A percentile compares a stretch with the other conserved stretches of the same genome.
Evolutionary conservation across 2,888 invertebrate genomes (phyloP).

Genomic region (Zaprionus lineosus): DNA sequence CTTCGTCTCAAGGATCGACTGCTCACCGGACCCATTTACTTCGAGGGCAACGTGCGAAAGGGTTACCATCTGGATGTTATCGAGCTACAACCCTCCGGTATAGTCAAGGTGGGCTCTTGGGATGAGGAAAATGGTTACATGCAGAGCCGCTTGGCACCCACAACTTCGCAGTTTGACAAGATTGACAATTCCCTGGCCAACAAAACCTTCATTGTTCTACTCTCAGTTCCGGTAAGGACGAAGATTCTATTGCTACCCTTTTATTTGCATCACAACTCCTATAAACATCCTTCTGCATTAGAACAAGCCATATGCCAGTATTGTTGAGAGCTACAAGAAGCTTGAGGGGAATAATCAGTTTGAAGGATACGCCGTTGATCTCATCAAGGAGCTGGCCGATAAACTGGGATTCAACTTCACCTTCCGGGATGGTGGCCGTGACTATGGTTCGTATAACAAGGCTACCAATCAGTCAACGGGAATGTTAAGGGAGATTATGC

Average conservation of each 20-base stretch:
- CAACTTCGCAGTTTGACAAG: slow-evolving; percentile 82
- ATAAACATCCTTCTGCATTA: slow-evolving; percentile 16
- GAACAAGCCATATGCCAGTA: slow-evolving; percentile 92
- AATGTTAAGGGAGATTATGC: slow-evolving; percentile 92
- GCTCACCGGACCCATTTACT: slow-evolving; percentile 89
- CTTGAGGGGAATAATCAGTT: slow-evolving; percentile 91
- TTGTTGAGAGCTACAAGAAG: slow-evolving; percentile 87
- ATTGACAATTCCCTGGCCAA: slow-evolving; percentile 87
- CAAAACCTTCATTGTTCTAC: slow-evolving; percentile 87
- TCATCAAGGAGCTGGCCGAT: slow-evolving; percentile 90
- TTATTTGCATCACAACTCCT: not conserved
- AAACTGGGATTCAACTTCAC: slow-evolving; percentile 92
- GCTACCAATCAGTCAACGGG: slow-evolving; percentile 90
- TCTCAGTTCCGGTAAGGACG: slow-evolving; percentile 85
- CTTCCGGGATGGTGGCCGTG: slow-evolving; percentile 89
- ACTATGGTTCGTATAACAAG: slow-evolving; percentile 88
- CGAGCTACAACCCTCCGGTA: slow-evolving; percentile 86
- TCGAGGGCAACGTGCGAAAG: slow-evolving; percentile 90
- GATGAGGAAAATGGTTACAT: no score
- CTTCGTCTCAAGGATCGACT: slow-evolving; percentile 63
- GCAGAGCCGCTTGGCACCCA: slow-evolving; percentile 78
- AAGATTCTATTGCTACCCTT: not conserved
- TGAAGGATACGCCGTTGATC: slow-evolving; percentile 94
- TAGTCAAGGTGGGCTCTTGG: slow-evolving; percentile 89
- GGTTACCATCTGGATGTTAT: slow-evolving; percentile 88